These are phyloP conservation scores for Aldabrachelys gigantea DNA, from an alignment of 2,113 vertebrate genomes.

Conservation along the genomic window DNA sequence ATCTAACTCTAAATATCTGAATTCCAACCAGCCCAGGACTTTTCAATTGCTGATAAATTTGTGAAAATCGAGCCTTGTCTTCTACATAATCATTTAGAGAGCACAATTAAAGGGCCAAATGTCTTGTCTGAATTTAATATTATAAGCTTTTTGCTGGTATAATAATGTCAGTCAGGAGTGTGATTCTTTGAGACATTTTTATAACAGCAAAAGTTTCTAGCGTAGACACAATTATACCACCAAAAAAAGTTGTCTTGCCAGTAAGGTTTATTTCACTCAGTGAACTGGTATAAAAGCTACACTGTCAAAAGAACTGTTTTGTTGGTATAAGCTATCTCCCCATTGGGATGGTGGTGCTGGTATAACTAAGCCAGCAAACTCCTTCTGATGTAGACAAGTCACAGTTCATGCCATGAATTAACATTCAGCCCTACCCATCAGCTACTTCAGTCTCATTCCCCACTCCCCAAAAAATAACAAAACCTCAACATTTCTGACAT, in stretches of 20 bases:
- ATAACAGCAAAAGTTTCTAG: not conserved
- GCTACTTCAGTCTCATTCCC: slow-evolving; percentile 13
- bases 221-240: not conserved
- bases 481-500: slow-evolving; percentile 40
- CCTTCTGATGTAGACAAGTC: not conserved
- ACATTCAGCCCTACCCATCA: not conserved
- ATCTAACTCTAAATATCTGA: not conserved
- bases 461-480: not conserved
- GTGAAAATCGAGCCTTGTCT: not conserved
- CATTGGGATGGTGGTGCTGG: not conserved
- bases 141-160: not conserved
- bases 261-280: not conserved
- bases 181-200: not conserved
- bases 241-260: not conserved
- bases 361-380: not conserved
- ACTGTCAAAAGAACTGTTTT: not conserved
- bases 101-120: not conserved
- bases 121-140: not conserved
- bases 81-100: not conserved
- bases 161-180: not conserved
- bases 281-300: not conserved
- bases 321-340: not conserved
- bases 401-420: not conserved
- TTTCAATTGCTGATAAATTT: not conserved
- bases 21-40: not conserved